Evolutionary conservation across 1,140 invertebrate genomes (phyloP).

Genomic region (Lineus longissimus): DNA sequence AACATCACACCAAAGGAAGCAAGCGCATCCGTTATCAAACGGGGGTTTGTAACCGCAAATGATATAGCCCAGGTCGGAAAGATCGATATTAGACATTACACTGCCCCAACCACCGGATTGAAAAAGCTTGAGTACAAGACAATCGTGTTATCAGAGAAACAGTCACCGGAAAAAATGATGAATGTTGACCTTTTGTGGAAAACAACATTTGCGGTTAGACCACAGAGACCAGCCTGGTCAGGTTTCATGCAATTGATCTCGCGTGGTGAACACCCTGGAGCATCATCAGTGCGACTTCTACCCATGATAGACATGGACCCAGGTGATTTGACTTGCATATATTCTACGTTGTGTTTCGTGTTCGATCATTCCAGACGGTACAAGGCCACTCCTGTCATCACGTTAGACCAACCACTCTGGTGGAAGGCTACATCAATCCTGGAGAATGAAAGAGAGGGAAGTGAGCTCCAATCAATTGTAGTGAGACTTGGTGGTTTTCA

Average conservation of each 20-base stretch:
- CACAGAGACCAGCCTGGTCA: constrained; percentile 7
- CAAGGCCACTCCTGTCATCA: constrained; percentile 24
- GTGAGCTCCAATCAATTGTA: constrained; percentile 15
- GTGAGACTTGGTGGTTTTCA: constrained; percentile 28
- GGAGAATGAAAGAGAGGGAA: neutral
- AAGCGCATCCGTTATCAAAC: constrained; percentile 9
- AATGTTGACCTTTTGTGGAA: constrained; percentile 18
- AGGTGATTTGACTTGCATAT: too few species aligned
- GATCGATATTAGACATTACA: constrained; percentile 19
- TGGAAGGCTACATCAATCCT: too few species aligned
- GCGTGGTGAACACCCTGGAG: too few species aligned
- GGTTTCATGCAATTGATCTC: too few species aligned
- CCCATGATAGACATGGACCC: too few species aligned
- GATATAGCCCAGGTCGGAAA: constrained; percentile 14
- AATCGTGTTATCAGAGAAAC: neutral
- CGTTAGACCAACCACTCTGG: constrained; percentile 31
- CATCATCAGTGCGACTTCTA: too few species aligned
- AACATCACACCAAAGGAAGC: constrained; percentile 24
- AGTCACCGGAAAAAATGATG: neutral
- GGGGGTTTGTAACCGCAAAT: constrained; percentile 8
- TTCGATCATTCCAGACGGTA: constrained; percentile 18
- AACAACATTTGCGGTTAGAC: constrained; percentile 8
- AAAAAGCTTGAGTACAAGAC: neutral
- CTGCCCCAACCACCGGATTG: neutral
- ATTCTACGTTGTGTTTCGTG: constrained; percentile 8